Percentiles rank a stretch among this genome's conserved stretches.
phyloP scores from a whole-genome alignment of 2,888 invertebrate genomes.

The Pterobdella sp. region DNA sequence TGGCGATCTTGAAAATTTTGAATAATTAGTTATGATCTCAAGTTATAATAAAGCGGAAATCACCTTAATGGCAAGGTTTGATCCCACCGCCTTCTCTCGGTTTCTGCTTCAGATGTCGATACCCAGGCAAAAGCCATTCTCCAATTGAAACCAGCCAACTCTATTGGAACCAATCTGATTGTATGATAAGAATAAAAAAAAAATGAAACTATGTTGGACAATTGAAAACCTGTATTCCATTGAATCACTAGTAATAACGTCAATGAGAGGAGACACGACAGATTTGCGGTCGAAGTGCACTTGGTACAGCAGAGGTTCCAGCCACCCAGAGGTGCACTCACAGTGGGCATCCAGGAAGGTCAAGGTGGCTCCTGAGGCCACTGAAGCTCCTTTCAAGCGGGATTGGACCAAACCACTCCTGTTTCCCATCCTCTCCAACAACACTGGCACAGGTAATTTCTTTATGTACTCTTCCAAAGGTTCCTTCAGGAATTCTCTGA shows the following conservation, averaged over 20 bases:
- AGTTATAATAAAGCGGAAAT: background rate
- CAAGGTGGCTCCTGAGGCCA: slow-evolving; percentile 67
- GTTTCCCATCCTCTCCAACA: slow-evolving; percentile 78
- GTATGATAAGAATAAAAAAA: background rate
- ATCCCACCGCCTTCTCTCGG: slow-evolving; percentile 84
- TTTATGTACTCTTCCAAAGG: slow-evolving; percentile 81
- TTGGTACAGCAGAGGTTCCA: slow-evolving; percentile 83
- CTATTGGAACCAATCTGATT: slow-evolving; percentile 18
- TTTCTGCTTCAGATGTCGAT: slow-evolving; percentile 90
- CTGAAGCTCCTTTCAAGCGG: slow-evolving; percentile 66
- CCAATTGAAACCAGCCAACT: slow-evolving; percentile 96
- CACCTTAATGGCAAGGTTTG: slow-evolving; percentile 76
- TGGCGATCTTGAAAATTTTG: slow-evolving; percentile 30
- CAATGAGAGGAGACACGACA: slow-evolving; percentile 95
- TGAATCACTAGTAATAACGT: slow-evolving; percentile 95
- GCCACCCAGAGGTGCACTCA: slow-evolving; percentile 95
- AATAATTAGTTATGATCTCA: background rate
- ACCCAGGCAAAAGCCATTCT: slow-evolving; percentile 99
- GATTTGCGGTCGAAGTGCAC: slow-evolving; percentile 80
- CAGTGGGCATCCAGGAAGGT: slow-evolving; percentile 97
- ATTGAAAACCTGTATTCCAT: slow-evolving; percentile 71
- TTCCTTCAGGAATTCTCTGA: slow-evolving; percentile 64
- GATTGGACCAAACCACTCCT: slow-evolving; percentile 93
- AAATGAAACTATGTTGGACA: background rate
- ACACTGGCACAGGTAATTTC: slow-evolving; percentile 73